Conservation (phyloP, 2,888 invertebrate species). For the Torymus texanus region DNA sequence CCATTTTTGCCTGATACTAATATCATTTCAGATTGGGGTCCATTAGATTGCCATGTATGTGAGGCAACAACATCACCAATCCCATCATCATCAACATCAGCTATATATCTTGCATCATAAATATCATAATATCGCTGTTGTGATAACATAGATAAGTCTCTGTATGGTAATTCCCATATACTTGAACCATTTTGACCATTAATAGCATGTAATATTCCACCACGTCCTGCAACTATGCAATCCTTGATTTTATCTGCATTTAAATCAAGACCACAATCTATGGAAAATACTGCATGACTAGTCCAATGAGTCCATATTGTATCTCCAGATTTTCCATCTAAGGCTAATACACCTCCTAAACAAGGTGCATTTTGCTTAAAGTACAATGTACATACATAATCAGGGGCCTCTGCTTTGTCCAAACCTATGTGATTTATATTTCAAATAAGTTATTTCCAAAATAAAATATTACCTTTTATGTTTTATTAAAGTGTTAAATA, state of each 20-base stretch:
- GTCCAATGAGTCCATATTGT: constrained; percentile 86
- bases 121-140: constrained; percentile 74
- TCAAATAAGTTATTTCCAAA: neutral
- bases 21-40: constrained; percentile 80
- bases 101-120: constrained; percentile 83
- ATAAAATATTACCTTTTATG: neutral
- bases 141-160: constrained; percentile 62
- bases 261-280: constrained; percentile 84
- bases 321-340: constrained; percentile 84
- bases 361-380: constrained; percentile 82
- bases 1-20: constrained; percentile 85
- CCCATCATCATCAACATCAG: constrained; percentile 83
- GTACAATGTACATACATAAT: constrained; percentile 81
- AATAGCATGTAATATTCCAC: constrained; percentile 82
- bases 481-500: too few relatives aligned
- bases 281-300: constrained; percentile 83
- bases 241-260: constrained; percentile 83
- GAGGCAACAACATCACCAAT: constrained; percentile 83
- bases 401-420: constrained; percentile 73
- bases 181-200: constrained; percentile 81
- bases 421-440: constrained; percentile 61
- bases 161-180: constrained; percentile 80
- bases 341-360: constrained; percentile 84
- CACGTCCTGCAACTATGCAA: constrained; percentile 84
- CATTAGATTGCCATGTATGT: constrained; percentile 78